Percentiles rank a stretch among this genome's conserved stretches.
Conservation (phyloP, 2,797 vertebrate genomes). For the Coendou prehensilis region DNA sequence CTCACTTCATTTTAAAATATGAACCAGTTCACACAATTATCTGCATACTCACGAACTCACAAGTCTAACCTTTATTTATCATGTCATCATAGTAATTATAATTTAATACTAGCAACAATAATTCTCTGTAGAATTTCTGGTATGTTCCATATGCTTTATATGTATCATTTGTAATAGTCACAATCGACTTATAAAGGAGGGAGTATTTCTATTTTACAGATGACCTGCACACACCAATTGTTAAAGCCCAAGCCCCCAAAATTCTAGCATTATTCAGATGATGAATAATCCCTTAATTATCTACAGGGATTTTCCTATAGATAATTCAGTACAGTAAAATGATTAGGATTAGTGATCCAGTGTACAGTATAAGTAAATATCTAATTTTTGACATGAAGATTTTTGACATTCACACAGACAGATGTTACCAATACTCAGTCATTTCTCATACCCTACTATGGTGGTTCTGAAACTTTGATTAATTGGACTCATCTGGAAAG, state of each 20-base stretch:
- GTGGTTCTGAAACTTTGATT: background rate
- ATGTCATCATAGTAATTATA: conserved; percentile 10
- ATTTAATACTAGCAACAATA: conserved; percentile 32
- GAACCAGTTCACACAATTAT: background rate
- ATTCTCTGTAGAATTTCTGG: conserved; percentile 34
- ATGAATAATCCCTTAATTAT: background rate
- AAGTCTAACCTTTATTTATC: conserved; percentile 22
- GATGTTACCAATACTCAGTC: background rate
- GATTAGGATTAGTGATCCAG: background rate
- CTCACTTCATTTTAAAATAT: conserved; percentile 34
- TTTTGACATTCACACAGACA: background rate
- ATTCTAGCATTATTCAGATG: background rate
- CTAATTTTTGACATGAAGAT: conserved; percentile 8
- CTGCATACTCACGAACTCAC: conserved; percentile 25
- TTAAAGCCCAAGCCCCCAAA: conserved; percentile 35
- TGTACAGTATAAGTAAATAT: background rate
- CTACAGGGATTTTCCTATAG: background rate
- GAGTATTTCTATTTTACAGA: conserved; percentile 44
- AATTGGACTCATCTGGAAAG: background rate
- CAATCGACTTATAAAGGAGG: background rate
- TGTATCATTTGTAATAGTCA: background rate
- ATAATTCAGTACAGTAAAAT: conserved; percentile 37
- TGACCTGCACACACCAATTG: background rate
- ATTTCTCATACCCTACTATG: background rate
- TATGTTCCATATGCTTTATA: conserved; percentile 35